Conservation (phyloP, 2,888 invertebrate species). For the Calameuta pallipes region DNA sequence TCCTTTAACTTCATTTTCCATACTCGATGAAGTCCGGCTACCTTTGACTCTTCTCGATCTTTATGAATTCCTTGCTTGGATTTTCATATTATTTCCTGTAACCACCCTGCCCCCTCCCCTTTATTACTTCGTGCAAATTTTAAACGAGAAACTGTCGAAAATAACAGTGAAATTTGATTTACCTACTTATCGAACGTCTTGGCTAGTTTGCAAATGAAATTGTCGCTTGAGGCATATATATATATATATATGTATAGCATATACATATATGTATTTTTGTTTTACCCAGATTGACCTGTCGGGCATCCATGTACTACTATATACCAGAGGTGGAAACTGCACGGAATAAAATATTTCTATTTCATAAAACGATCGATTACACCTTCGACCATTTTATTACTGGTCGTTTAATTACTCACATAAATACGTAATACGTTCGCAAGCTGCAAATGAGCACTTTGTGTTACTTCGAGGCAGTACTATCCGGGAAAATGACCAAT, state of each 20-base stretch:
- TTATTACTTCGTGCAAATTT: neutral
- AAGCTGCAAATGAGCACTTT: neutral
- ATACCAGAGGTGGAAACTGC: neutral
- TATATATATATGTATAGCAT: neutral
- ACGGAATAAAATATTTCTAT: neutral
- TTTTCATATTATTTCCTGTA: neutral
- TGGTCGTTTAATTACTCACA: neutral
- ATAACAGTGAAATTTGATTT: neutral
- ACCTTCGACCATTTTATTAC: neutral
- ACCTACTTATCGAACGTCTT: neutral
- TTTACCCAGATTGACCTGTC: neutral
- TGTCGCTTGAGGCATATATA: neutral
- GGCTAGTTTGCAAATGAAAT: neutral
- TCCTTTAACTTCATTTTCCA: neutral
- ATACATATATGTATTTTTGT: neutral
- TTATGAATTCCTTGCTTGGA: neutral
- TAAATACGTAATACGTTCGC: neutral
- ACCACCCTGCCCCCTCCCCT: neutral
- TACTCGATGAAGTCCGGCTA: slow-evolving; percentile 36
- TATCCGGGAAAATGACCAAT: neutral
- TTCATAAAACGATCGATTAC: neutral
- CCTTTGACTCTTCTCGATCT: slow-evolving; percentile 7
- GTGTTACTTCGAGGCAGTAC: neutral
- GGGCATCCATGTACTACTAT: neutral
- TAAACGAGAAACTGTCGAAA: neutral